Evolutionary conservation across 2,888 invertebrate species (phyloP).

Genomic region (Zygogramma bicolorata): DNA sequence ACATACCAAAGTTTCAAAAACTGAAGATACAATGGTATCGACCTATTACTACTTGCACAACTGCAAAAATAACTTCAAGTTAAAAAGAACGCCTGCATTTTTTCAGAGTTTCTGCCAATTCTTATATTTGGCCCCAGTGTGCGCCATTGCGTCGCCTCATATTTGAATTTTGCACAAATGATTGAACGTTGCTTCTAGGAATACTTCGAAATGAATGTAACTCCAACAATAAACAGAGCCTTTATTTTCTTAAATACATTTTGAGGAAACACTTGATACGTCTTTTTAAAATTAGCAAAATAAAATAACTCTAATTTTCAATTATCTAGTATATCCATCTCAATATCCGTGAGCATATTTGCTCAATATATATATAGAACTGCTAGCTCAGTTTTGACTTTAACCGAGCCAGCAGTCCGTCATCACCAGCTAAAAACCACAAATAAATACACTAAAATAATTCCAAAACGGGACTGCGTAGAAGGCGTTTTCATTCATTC

Average conservation of each 20-base stretch:
- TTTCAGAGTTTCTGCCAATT: too few relatives aligned
- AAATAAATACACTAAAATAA: slow-evolving; percentile 2
- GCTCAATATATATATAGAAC: slow-evolving; percentile 1
- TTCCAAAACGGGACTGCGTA: background rate
- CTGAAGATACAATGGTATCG: too few relatives aligned
- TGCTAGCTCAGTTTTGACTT: background rate
- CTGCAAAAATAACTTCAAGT: too few relatives aligned
- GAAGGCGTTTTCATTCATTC: background rate
- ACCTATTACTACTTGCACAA: too few relatives aligned
- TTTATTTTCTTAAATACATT: slow-evolving; percentile 49
- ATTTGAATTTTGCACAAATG: too few relatives aligned
- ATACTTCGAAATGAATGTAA: background rate
- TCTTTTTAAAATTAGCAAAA: slow-evolving; percentile 57
- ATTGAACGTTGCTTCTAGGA: background rate
- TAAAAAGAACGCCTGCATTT: too few relatives aligned
- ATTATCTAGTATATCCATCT: slow-evolving; percentile 22
- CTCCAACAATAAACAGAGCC: slow-evolving; percentile 47
- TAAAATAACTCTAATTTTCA: slow-evolving; percentile 48
- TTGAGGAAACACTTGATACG: slow-evolving; percentile 39
- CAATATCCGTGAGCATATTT: background rate
- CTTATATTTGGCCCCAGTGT: too few relatives aligned
- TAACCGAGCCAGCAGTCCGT: background rate
- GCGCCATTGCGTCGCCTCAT: too few relatives aligned
- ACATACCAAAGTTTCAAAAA: too few relatives aligned
- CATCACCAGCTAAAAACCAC: background rate